A percentile compares a stretch with the other conserved stretches of the same genome.
phyloP scores from a whole-genome alignment of 2,888 invertebrate genomes.

The Eupithecia dodoneata region DNA sequence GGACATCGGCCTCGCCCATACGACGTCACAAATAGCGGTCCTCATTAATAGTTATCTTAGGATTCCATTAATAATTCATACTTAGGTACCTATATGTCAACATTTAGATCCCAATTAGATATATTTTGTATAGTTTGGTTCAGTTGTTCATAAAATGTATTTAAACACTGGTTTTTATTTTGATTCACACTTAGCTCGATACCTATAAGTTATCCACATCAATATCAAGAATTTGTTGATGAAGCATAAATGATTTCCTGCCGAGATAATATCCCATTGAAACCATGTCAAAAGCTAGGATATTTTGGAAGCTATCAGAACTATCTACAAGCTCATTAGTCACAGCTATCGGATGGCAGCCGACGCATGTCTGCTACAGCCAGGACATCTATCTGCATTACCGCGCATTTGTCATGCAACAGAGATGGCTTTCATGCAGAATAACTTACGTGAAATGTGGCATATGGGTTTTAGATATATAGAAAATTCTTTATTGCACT shows the following conservation, averaged over 20 bases:
- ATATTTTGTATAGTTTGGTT: not conserved
- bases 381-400: constrained; percentile 3
- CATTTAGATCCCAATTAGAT: not conserved
- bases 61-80: no score
- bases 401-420: not conserved
- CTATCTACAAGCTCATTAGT: not conserved
- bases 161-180: not conserved
- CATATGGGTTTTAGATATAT: not conserved
- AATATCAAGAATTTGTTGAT: not conserved
- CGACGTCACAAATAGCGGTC: no score
- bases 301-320: constrained; percentile 4
- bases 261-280: not conserved
- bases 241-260: not conserved
- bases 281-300: not conserved
- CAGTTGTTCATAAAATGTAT: not conserved
- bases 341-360: not conserved
- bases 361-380: not conserved
- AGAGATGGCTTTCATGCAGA: not conserved
- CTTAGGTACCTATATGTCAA: not conserved
- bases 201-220: not conserved
- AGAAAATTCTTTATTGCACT: no score
- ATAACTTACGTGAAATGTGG: not conserved
- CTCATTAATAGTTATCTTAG: not conserved
- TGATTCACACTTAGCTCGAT: not conserved
- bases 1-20: no score